Base-by-base conservation (phyloP, 2,888 invertebrate genomes). In the Drosophila gaucha region DNA sequence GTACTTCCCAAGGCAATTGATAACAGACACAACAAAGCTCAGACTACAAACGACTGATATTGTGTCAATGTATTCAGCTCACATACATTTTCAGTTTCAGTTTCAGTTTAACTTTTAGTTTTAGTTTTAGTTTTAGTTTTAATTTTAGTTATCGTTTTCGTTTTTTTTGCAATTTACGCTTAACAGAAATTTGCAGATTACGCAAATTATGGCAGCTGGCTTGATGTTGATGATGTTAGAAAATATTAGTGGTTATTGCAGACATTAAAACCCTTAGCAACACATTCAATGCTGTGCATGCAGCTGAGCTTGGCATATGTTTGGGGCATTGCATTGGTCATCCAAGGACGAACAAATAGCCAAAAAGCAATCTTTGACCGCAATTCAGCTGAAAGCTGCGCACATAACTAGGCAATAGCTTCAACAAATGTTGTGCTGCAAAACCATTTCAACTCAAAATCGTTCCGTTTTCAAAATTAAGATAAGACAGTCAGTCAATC, bases 1-100 rank as follows among this genome's bases (percentile, higher is more conserved):
- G 80, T 56, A 57, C 78, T 80, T 69, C 60, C 36, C 36, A 30
- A 46, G 50, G 57, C 80, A 64, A 80, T 80, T 84, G 78, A 84
- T 80, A 80, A 67, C 85, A 77, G 72, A 49, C 58, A 41, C 47
- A 76, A 66, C 43, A 24, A n/a, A 26, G 9, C 39, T 49, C n/a
- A 16, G 8, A 16, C 49, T 8, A 30, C 31, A 8, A n/a, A 16
- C 9, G 10, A 2, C 16, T 6, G 14, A 16, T 52, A n/a, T 8
- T 12, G 12, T 20, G 16, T 6, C 31, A 14, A 33, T 22, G 6
- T 54, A 33, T 60, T 49, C 24, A 18, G 31, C 20, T 68, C 35
- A 30, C 22, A 31, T 59, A 26, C 26, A 20, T 30, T 57, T 39
- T 18, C 10, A 47, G 10, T 36, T 43, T 26, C 9, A 16, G 1